Conservation (phyloP, 2,888 invertebrate species). For the Mythimna albipuncta region DNA sequence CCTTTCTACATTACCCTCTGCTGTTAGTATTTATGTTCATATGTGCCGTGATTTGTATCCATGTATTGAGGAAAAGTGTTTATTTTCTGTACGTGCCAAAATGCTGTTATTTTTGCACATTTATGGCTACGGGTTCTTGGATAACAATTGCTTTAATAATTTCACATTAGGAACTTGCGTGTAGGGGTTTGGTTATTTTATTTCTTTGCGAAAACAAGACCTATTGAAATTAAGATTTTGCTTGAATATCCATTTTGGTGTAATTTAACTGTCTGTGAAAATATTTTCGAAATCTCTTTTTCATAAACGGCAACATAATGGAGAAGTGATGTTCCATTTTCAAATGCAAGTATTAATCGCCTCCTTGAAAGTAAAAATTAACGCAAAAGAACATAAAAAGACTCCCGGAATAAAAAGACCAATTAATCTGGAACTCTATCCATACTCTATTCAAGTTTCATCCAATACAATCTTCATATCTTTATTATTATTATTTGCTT, state of each 20-base stretch:
- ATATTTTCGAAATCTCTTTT: too few species aligned
- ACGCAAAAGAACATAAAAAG: too few species aligned
- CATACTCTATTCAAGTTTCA: too few species aligned
- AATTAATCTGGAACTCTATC: too few species aligned
- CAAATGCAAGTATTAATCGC: too few species aligned
- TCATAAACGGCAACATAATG: too few species aligned
- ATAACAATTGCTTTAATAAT: conserved; percentile 28
- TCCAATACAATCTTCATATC: too few species aligned
- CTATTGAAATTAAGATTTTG: not conserved
- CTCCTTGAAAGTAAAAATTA: too few species aligned
- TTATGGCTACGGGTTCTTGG: conserved; percentile 13
- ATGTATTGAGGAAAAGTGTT: conserved; percentile 56
- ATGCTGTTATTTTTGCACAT: conserved; percentile 42
- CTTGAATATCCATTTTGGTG: not conserved
- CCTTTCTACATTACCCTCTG: conserved; percentile 73
- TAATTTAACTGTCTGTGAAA: not conserved
- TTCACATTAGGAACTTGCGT: conserved; percentile 36
- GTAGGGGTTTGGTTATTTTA: conserved; percentile 13
- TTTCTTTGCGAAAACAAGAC: not conserved
- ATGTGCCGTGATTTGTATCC: conserved; percentile 59
- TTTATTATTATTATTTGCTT: not conserved
- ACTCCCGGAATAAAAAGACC: too few species aligned
- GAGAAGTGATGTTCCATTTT: too few species aligned
- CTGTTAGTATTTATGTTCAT: conserved; percentile 74
- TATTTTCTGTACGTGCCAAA: conserved; percentile 52